phyloP scores from a whole-genome alignment of 1,140 invertebrate species.

The Vanessa atalanta region DNA sequence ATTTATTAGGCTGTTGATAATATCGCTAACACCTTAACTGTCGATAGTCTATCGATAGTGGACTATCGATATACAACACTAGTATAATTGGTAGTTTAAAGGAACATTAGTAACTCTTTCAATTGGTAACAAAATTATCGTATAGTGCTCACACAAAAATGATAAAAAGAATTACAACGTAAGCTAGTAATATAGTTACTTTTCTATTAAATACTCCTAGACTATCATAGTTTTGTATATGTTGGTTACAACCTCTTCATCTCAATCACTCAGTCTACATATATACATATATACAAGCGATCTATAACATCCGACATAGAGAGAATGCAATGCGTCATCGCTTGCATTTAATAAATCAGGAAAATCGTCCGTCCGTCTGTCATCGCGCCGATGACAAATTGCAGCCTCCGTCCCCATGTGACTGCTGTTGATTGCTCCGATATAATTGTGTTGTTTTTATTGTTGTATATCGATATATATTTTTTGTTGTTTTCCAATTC shows the following conservation, averaged over 20 bases:
- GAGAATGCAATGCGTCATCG: constrained; percentile 42
- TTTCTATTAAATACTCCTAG: neutral
- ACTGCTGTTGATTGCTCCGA: constrained; percentile 28
- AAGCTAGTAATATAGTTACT: too few relatives aligned
- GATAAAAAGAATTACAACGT: too few relatives aligned
- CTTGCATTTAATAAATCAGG: constrained; percentile 45
- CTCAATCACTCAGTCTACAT: constrained; percentile 6
- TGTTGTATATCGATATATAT: neutral
- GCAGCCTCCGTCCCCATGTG: constrained; percentile 22
- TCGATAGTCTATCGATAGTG: too few relatives aligned
- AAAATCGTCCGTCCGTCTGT: constrained; percentile 41
- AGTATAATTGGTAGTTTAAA: too few relatives aligned
- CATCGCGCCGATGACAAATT: constrained; percentile 38
- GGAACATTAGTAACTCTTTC: too few relatives aligned
- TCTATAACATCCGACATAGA: constrained; percentile 19
- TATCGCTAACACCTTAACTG: too few relatives aligned
- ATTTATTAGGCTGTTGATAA: too few relatives aligned
- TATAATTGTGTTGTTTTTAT: constrained; percentile 21
- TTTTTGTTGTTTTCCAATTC: neutral
- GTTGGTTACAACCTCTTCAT: neutral
- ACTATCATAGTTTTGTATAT: neutral
- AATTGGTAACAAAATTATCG: too few relatives aligned
- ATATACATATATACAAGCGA: constrained; percentile 2
- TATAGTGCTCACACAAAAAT: too few relatives aligned
- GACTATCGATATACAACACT: too few relatives aligned